Base-by-base conservation (phyloP, 2,888 invertebrate species). In the Cremastobaeus sp. region DNA sequence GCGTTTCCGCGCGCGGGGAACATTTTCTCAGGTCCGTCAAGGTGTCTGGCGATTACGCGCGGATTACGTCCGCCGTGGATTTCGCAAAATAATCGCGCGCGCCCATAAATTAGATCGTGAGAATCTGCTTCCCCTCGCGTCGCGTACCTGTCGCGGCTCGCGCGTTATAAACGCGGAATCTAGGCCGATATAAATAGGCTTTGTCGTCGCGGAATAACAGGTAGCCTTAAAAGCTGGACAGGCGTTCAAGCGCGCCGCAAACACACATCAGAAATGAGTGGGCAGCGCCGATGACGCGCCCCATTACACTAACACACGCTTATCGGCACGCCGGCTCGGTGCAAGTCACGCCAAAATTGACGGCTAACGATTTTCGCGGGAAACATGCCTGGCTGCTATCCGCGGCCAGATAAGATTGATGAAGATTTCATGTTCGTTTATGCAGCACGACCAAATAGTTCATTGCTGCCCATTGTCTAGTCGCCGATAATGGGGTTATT, bases 161-260 rank as follows among this genome's bases (percentile, higher is more conserved):
- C 64, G 78, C 70, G 65, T 83, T 83, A 83, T 84, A 84, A 86
- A 85, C 84, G 85, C 83, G 86, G 86, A 86, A 87, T 86, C 84
- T 86, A 86, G 86, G 87, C 84, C 87, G 84, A 86, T 86, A 86
- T 86, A 87, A 86, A 86, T 87, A 87, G 86, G 86, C 84, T 84
- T 84, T 82, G 80, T 83, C 79, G 82, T 80, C 79, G 81, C 79
- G 82, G 82, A 83, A 86, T 86, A 86, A 86, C 86, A 86, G 86
- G 86, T 86, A 86, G 85, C 83, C 83, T 85, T 85, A 84, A 84
- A 84, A 79, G 78, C 79, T 78, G 79, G 77, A 78, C 77, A 76
- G 74, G 64, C 77, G 76, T 77, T 75, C 66, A 37, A 70, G 70
- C 70, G 71, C 68, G 52, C 72, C 14, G 54, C 43, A 59, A 37